Percentiles rank a stretch among this genome's conserved stretches.
Evolutionary conservation across 2,797 vertebrate genomes (phyloP).

Genomic region (Melanogrammus aeglefinus): DNA sequence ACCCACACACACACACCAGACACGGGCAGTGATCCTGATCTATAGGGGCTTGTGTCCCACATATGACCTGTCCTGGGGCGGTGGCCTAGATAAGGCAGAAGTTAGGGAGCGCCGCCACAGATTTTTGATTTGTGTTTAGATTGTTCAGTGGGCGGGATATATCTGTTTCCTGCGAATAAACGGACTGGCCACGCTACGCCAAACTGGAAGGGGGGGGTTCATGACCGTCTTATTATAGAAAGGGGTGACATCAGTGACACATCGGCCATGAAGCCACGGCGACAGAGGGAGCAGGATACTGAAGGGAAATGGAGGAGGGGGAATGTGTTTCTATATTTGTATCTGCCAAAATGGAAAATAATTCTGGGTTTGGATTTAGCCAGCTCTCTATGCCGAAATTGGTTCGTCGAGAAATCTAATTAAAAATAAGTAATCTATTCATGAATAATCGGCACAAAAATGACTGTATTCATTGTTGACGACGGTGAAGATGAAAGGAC

Average conservation of each 20-base stretch:
- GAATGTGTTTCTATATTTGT: not conserved
- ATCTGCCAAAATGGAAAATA: not conserved
- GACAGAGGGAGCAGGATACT: not conserved
- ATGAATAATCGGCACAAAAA: not conserved
- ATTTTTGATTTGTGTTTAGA: constrained; percentile 25
- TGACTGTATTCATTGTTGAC: not conserved
- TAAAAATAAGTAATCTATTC: not conserved
- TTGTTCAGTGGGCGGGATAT: not conserved
- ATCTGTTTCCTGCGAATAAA: not conserved
- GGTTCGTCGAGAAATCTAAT: not conserved
- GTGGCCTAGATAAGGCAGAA: constrained; percentile 8
- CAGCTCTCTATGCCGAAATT: not conserved
- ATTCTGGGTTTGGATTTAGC: not conserved
- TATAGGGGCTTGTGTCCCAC: constrained; percentile 12
- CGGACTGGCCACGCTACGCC: not conserved
- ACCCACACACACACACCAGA: constrained; percentile 8
- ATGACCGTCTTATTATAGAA: not conserved
- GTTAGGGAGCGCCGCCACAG: constrained; percentile 10
- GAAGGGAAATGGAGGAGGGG: not conserved
- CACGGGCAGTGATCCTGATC: constrained; percentile 13
- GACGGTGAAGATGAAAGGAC: not conserved
- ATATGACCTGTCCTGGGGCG: constrained; percentile 17
- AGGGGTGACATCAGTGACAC: not conserved
- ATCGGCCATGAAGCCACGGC: not conserved
- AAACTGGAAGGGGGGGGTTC: not conserved